Conservation (phyloP, 2,797 vertebrate genomes). For the Sebastes wilsoni region DNA sequence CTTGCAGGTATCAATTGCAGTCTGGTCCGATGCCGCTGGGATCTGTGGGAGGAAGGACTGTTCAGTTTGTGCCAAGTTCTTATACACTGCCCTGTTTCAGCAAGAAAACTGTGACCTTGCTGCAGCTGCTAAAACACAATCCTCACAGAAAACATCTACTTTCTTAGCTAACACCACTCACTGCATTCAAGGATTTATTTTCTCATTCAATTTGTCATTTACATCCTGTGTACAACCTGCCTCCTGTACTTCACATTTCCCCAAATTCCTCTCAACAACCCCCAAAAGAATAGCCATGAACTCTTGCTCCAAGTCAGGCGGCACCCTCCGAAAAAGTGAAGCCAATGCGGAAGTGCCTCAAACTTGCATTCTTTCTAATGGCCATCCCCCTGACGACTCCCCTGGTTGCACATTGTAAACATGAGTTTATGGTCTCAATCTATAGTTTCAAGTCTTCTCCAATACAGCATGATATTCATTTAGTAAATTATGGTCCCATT, state of each 20-base stretch:
- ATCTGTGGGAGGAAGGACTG: conserved; percentile 76
- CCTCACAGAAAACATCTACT: background rate
- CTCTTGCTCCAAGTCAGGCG: background rate
- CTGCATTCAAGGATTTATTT: background rate
- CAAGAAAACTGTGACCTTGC: background rate
- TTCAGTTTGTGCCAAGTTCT: conserved; percentile 48
- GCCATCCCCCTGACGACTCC: too few relatives aligned
- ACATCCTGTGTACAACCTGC: background rate
- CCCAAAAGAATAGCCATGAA: background rate
- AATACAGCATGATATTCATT: too few relatives aligned
- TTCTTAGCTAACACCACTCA: background rate
- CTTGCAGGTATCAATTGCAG: conserved; percentile 80
- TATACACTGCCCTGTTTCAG: conserved; percentile 17
- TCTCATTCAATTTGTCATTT: background rate
- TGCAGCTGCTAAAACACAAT: background rate
- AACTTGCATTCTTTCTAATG: too few relatives aligned
- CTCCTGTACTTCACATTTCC: background rate
- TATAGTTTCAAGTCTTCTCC: too few relatives aligned
- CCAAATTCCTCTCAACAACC: background rate
- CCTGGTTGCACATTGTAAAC: too few relatives aligned
- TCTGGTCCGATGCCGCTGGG: conserved; percentile 78
- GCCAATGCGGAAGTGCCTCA: too few relatives aligned
- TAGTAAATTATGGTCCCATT: too few relatives aligned
- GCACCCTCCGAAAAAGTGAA: too few relatives aligned
- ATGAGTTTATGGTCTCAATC: too few relatives aligned